phyloP scores from a whole-genome alignment of 1,140 invertebrate species.

The Lordiphosa mommai region DNA sequence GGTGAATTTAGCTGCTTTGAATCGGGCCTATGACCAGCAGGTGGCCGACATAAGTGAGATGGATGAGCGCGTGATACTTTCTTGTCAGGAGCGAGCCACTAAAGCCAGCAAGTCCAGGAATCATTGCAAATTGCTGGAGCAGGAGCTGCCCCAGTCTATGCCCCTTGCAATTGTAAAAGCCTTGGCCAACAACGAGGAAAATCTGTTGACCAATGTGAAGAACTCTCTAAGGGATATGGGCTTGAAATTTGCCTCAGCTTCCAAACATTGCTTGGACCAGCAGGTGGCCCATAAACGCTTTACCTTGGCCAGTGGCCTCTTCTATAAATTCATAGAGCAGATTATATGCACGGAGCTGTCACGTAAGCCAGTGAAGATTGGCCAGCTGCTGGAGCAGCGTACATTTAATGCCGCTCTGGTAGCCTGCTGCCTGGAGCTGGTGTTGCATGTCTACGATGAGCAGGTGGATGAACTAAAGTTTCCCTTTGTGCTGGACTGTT shows the following conservation, averaged over 20 bases:
- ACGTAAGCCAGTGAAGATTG: constrained; percentile 84
- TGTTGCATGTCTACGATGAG: constrained; percentile 91
- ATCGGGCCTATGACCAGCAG: constrained; percentile 93
- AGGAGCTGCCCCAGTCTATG: constrained; percentile 22
- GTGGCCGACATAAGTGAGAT: constrained; percentile 95
- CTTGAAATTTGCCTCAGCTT: constrained; percentile 5
- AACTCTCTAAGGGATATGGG: constrained; percentile 8
- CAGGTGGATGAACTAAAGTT: constrained; percentile 85
- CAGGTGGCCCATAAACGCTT: constrained; percentile 11
- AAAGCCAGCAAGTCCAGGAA: not conserved
- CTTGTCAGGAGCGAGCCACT: not conserved
- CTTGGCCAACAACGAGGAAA: not conserved
- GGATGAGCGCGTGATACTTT: constrained; percentile 94
- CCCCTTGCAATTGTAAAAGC: constrained; percentile 11
- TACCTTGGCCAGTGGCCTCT: constrained; percentile 80
- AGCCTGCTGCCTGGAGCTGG: constrained; percentile 94
- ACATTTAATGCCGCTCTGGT: constrained; percentile 92
- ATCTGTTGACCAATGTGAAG: constrained; percentile 6
- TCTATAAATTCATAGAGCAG: constrained; percentile 93
- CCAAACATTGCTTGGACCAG: not conserved
- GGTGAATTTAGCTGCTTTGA: constrained; percentile 89
- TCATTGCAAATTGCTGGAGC: constrained; percentile 1
- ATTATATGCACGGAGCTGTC: constrained; percentile 89
- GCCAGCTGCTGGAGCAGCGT: constrained; percentile 83
- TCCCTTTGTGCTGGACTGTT: constrained; percentile 93